phyloP scores from a whole-genome alignment of 2,888 invertebrate genomes.

The Aphodius sticticus region DNA sequence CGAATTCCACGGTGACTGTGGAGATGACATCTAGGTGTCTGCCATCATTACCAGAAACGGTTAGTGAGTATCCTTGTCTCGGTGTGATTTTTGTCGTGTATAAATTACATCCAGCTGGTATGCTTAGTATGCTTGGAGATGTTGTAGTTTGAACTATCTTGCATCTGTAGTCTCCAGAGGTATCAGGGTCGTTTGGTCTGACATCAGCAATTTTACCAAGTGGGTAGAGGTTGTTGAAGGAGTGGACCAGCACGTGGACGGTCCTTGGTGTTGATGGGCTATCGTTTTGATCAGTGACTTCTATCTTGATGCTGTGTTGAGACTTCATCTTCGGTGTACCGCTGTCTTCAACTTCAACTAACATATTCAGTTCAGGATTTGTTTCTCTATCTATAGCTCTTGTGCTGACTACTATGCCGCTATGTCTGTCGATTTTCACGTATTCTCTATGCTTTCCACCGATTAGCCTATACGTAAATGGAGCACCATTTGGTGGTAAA shows the following conservation, averaged over 20 bases:
- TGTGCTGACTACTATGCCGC: slow-evolving; percentile 82
- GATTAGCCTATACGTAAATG: slow-evolving; percentile 82
- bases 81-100: slow-evolving; percentile 77
- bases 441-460: slow-evolving; percentile 81
- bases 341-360: slow-evolving; percentile 88
- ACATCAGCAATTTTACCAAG: slow-evolving; percentile 89
- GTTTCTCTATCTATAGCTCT: slow-evolving; percentile 83
- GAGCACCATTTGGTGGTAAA: slow-evolving; percentile 88
- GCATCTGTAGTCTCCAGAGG: slow-evolving; percentile 89
- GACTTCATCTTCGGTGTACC: slow-evolving; percentile 85
- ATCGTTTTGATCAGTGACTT: slow-evolving; percentile 88
- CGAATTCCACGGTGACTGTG: slow-evolving; percentile 83
- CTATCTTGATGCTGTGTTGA: slow-evolving; percentile 77
- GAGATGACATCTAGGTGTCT: slow-evolving; percentile 87
- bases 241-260: slow-evolving; percentile 80
- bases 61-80: slow-evolving; percentile 78
- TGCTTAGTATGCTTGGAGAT: slow-evolving; percentile 69
- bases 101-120: slow-evolving; percentile 82
- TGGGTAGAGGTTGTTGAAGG: slow-evolving; percentile 79
- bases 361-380: slow-evolving; percentile 76
- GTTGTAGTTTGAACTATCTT: slow-evolving; percentile 73
- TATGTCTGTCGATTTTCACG: slow-evolving; percentile 80
- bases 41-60: slow-evolving; percentile 89
- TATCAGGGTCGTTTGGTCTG: slow-evolving; percentile 90
- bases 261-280: slow-evolving; percentile 86